Evolutionary conservation across 2,113 vertebrate genomes (phyloP).

Genomic region (Vulpes vulpes): DNA sequence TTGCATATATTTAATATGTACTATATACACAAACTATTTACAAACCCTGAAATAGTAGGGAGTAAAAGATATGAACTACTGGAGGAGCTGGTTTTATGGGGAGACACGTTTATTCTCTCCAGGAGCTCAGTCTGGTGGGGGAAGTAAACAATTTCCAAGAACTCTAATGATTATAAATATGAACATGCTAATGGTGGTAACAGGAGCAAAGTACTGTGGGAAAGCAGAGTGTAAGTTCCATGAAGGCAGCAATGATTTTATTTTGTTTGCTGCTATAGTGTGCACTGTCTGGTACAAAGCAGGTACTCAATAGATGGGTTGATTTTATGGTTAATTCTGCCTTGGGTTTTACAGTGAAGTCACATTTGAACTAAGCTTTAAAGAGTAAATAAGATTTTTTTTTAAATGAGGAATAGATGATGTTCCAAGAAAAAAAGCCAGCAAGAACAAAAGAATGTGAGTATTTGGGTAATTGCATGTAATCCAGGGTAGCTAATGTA

Average conservation of each 20-base stretch:
- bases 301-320: background rate
- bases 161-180: background rate
- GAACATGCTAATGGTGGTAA: background rate
- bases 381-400: conserved; percentile 48
- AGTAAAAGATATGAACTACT: background rate
- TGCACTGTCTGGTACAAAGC: background rate
- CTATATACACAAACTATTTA: background rate
- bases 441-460: background rate
- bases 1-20: background rate
- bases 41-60: background rate
- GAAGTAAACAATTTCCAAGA: background rate
- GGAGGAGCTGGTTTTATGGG: background rate
- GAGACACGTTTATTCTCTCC: background rate
- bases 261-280: background rate
- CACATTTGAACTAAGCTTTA: conserved; percentile 27
- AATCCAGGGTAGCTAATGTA: background rate
- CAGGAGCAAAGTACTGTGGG: background rate
- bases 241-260: background rate
- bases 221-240: background rate
- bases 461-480: background rate
- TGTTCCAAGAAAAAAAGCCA: background rate
- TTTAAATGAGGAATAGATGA: conserved; percentile 14
- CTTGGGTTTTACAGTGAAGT: conserved; percentile 6
- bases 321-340: conserved; percentile 33
- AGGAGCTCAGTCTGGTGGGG: background rate